Evolutionary conservation across 2,797 vertebrate species (phyloP).

Genomic region (Sternotherus odoratus): DNA sequence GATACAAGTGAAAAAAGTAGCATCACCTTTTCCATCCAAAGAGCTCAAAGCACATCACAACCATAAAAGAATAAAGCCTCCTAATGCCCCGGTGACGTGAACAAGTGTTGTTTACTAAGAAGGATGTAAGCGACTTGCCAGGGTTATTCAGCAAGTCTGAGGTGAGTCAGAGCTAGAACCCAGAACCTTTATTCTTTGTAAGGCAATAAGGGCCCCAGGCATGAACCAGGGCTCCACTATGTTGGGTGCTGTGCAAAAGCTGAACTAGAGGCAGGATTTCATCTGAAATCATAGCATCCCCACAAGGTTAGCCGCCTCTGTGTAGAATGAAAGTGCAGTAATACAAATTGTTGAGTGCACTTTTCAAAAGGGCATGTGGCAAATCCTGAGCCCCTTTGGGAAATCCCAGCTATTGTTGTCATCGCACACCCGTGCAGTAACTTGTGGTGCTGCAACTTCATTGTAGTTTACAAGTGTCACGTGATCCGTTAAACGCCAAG

Average conservation of each 20-base stretch:
- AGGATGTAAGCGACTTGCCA: background rate
- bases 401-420: background rate
- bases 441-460: background rate
- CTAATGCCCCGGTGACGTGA: background rate
- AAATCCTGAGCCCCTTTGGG: background rate
- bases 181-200: background rate
- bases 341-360: background rate
- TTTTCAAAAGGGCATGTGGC: background rate
- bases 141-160: background rate
- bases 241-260: background rate
- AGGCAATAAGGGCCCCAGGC: background rate
- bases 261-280: background rate
- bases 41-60: background rate
- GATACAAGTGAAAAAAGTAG: too few species aligned
- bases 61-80: background rate
- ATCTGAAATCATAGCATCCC: background rate
- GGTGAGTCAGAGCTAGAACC: background rate
- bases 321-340: background rate
- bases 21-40: background rate
- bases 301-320: background rate
- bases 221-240: background rate
- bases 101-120: background rate
- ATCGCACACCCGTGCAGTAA: accelerated
- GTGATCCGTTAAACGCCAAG: background rate
- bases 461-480: accelerated